Evolutionary conservation across 92 coral and sea anemone species (phyloP), one percentile per base, ranked within the genome.

Genomic region (Heteractis magnifica): DNA sequence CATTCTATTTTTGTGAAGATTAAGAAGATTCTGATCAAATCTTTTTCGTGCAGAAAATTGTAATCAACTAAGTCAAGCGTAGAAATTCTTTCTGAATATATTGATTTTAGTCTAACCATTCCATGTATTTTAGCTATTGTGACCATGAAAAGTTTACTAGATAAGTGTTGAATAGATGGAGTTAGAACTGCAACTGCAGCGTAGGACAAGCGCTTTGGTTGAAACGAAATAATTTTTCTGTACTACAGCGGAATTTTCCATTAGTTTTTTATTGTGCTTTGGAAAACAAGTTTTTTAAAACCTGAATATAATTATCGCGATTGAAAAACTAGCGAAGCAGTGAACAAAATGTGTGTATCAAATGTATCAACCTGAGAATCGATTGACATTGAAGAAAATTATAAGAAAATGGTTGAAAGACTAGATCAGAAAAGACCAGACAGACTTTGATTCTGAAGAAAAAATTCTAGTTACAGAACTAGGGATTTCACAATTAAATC

Each of bases 281-380:
- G 60, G 64, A 76, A 76, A 76, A 76, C 79, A 76, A 76, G 59
- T 76, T 76, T 76, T 76, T 55, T 19, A 52, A 76, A 76, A 50
- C 34, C 48, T 76, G 79, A 76, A 76, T 76, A 76, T 21, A 52
- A 76, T 76, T 76, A 26, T 76, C 19, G 6, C 58, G 79, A 26
- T 76, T 16, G 58, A 10, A 68, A 76, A 20, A 50, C 58, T 55
- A 76, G 79, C 15, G 44, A 76, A 6, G 79, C 79, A 52, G 10
- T 68, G 6, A 26, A 18, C 16, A 68, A 68, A 68, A 68, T 20
- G 10, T 68, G 58, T 8, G 10, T 68, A 20, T 68, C 6, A n/a
- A 18, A 19, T 64, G n/a, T 64, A 18, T 64, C 26, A 19, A 19
- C 16, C 64, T 58, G n/a, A 64, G 3, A 64, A 18, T 64, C 71